These are phyloP conservation scores for Lucifuga dentata DNA, from an alignment of 2,113 vertebrate genomes.

Conservation along the genomic window DNA sequence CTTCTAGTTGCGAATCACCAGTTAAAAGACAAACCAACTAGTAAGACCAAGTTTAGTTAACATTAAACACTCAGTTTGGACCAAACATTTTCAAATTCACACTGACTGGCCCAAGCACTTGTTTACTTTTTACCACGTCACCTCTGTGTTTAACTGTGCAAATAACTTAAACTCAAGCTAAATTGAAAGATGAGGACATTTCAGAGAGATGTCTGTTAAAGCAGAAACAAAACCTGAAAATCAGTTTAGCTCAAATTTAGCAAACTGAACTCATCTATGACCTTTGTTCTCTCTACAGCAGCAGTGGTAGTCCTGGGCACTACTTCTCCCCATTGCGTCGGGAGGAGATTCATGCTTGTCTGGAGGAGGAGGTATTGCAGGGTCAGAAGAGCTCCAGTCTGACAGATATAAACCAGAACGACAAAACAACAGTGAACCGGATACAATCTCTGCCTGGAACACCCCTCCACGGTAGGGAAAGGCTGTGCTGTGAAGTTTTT, in stretches of 20 bases:
- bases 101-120: no score
- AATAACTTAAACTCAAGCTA: no score
- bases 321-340: conserved; percentile 58
- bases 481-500: conserved; percentile 12
- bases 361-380: conserved; percentile 81
- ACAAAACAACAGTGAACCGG: conserved; percentile 81
- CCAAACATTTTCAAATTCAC: no score
- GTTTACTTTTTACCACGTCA: no score
- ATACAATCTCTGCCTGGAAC: conserved; percentile 92
- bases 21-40: conserved; percentile 46
- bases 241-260: no score
- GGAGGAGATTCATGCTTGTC: conserved; percentile 85
- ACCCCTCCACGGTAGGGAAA: conserved; percentile 88
- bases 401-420: conserved; percentile 90
- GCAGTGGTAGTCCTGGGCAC: conserved; percentile 15
- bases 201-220: no score
- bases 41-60: conserved; percentile 25
- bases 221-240: no score
- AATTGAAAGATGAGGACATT: no score
- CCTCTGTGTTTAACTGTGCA: no score
- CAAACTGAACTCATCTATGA: conserved; percentile 1
- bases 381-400: conserved; percentile 93
- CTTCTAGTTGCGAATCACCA: conserved; percentile 53
- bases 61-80: neutral
- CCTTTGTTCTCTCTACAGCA: conserved; percentile 20